Percentiles rank a stretch among this genome's conserved stretches.
phyloP scores from a whole-genome alignment of 2,888 invertebrate genomes.

The Lycia hirtaria region DNA sequence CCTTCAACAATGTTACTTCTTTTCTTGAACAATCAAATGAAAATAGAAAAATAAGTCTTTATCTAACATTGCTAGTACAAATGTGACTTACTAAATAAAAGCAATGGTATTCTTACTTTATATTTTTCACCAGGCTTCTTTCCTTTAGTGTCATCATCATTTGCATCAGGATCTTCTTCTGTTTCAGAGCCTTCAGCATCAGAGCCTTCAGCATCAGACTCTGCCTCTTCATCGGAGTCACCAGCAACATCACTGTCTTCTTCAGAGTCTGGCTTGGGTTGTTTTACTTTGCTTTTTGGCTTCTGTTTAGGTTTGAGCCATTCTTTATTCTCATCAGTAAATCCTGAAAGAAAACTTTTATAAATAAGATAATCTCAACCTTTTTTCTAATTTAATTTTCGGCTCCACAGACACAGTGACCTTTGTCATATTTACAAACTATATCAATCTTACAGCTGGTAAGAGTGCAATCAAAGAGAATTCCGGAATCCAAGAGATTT shows the following conservation, averaged over 20 bases:
- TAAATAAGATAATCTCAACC: background rate
- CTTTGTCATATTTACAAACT: too few relatives aligned
- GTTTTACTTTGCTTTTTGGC: conserved; percentile 59
- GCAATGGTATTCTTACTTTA: conserved; percentile 59
- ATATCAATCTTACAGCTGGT: too few relatives aligned
- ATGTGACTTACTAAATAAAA: too few relatives aligned
- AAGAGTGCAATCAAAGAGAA: too few relatives aligned
- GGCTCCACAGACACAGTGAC: too few relatives aligned
- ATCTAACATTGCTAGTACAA: too few relatives aligned
- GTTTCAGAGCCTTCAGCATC: conserved; percentile 43
- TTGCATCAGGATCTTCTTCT: conserved; percentile 48
- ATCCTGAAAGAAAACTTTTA: conserved; percentile 70
- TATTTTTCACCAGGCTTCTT: conserved; percentile 67
- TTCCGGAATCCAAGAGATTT: too few relatives aligned
- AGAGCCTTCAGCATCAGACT: conserved; percentile 46
- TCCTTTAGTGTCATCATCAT: conserved; percentile 46
- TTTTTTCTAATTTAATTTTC: too few relatives aligned
- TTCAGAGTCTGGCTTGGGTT: conserved; percentile 47
- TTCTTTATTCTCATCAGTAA: conserved; percentile 89
- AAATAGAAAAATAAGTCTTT: too few relatives aligned
- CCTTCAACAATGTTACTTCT: too few relatives aligned
- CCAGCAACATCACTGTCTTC: conserved; percentile 36
- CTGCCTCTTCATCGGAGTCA: conserved; percentile 31
- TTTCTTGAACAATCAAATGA: too few relatives aligned
- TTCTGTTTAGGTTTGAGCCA: conserved; percentile 88